These are phyloP conservation scores for Eutolmus rufibarbis DNA, from an alignment of 2,888 invertebrate species.

Conservation along the genomic window DNA sequence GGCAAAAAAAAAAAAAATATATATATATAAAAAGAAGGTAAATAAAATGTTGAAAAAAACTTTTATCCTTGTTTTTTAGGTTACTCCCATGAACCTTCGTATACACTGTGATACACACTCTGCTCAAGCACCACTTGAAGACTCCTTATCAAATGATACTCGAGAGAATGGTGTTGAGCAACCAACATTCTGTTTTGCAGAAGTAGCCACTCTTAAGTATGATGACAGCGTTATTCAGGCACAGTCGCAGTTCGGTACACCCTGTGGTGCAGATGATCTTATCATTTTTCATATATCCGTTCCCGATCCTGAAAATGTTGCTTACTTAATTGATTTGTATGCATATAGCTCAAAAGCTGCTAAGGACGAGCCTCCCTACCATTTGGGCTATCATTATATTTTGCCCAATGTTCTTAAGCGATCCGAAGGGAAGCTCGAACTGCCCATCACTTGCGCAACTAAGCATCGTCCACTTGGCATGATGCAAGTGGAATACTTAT, in stretches of 20 bases:
- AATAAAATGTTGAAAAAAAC: neutral
- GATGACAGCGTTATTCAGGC: slow-evolving; percentile 71
- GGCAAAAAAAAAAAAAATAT: neutral
- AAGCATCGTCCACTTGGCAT: slow-evolving; percentile 89
- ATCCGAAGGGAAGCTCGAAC: slow-evolving; percentile 77
- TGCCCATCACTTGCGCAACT: slow-evolving; percentile 86
- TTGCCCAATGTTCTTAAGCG: slow-evolving; percentile 82
- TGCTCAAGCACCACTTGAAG: slow-evolving; percentile 64
- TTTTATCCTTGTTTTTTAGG: slow-evolving; percentile 52
- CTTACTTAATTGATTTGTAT: slow-evolving; percentile 86
- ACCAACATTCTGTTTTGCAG: slow-evolving; percentile 65
- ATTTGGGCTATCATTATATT: slow-evolving; percentile 89
- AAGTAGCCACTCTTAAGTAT: slow-evolving; percentile 74
- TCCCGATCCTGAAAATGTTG: slow-evolving; percentile 76
- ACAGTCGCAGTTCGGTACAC: slow-evolving; percentile 85
- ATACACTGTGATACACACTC: slow-evolving; percentile 59
- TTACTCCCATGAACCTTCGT: slow-evolving; percentile 76
- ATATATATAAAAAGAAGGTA: neutral
- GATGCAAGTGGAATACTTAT: slow-evolving; percentile 70
- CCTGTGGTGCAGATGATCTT: slow-evolving; percentile 76
- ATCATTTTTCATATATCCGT: slow-evolving; percentile 81
- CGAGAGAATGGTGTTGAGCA: slow-evolving; percentile 66
- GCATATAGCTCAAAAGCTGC: slow-evolving; percentile 72
- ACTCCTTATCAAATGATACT: slow-evolving; percentile 71
- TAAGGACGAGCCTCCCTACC: slow-evolving; percentile 78